Percentiles rank a stretch among this genome's conserved stretches.
Conservation (phyloP, 35 echinoderm and acorn worm genomes). For the Diadema setosum region DNA sequence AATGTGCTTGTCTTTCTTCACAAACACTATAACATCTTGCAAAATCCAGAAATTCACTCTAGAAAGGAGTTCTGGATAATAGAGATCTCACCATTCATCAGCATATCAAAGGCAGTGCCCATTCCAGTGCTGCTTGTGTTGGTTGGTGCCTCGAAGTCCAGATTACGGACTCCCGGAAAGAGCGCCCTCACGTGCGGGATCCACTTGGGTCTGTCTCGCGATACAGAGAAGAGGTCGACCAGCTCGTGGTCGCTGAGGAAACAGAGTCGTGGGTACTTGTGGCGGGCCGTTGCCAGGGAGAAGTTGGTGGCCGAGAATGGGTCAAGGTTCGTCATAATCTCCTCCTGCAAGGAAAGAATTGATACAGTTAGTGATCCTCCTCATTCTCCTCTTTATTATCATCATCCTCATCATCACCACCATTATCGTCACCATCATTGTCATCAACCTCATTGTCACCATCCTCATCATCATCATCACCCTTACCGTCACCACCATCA, state of each 20-base stretch:
- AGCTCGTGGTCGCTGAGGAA: constrained; percentile 94
- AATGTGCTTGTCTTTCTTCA: too few species aligned
- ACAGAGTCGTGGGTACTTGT: constrained; percentile 62
- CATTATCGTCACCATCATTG: too few species aligned
- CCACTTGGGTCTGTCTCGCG: constrained; percentile 63
- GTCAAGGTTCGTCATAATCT: constrained; percentile 56
- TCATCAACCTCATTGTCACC: too few species aligned
- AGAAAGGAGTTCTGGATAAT: too few species aligned
- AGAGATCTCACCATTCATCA: constrained; percentile 64
- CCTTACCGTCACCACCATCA: too few species aligned
- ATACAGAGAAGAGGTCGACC: constrained; percentile 58
- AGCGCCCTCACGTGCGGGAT: constrained; percentile 63
- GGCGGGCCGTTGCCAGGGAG: constrained; percentile 20
- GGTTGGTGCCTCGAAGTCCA: constrained; percentile 59
- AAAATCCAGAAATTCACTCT: not conserved
- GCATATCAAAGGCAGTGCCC: constrained; percentile 65
- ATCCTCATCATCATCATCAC: too few species aligned
- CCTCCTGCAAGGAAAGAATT: too few species aligned
- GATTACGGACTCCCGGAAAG: constrained; percentile 48
- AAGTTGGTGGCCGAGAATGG: not conserved
- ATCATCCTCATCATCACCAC: too few species aligned
- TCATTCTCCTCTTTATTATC: too few species aligned
- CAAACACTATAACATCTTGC: too few species aligned
- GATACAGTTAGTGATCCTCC: too few species aligned
- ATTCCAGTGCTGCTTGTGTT: not conserved